These are phyloP conservation scores for Helicoverpa zea DNA, from an alignment of 1,140 invertebrate species.

Conservation along the genomic window DNA sequence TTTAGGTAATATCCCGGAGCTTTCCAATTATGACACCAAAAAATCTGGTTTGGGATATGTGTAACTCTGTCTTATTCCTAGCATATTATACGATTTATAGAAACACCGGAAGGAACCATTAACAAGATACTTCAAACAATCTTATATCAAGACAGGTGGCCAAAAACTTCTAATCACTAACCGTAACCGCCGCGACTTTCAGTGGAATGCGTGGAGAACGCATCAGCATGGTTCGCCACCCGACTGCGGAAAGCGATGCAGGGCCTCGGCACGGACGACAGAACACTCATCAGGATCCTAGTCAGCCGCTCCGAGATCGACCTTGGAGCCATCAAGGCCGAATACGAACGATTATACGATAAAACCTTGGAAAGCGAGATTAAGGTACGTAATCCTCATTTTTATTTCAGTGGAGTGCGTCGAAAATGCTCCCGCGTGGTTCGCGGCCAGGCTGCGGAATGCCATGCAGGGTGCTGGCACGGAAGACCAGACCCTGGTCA, in stretches of 20 bases:
- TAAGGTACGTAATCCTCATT: constrained; percentile 84
- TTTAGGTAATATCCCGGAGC: too few relatives aligned
- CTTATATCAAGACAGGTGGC: background rate
- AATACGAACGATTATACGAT: constrained; percentile 90
- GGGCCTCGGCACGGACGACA: constrained; percentile 91
- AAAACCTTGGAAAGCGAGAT: constrained; percentile 90
- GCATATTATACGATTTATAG: too few relatives aligned
- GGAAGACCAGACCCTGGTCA: constrained; percentile 90
- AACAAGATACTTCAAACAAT: too few relatives aligned
- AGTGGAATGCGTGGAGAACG: constrained; percentile 91
- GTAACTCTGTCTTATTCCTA: too few relatives aligned
- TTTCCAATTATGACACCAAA: too few relatives aligned
- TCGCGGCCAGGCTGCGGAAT: constrained; percentile 90
- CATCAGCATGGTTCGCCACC: constrained; percentile 91
- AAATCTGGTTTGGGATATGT: too few relatives aligned
- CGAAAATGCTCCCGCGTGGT: constrained; percentile 90
- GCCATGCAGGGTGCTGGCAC: constrained; percentile 92
- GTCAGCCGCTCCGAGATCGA: constrained; percentile 92
- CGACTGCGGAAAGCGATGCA: constrained; percentile 91
- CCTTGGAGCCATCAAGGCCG: constrained; percentile 90
- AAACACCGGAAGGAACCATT: too few relatives aligned
- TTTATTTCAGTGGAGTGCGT: constrained; percentile 89
- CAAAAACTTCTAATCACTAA: background rate
- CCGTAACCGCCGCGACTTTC: constrained; percentile 60
- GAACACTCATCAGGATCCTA: constrained; percentile 91